These are phyloP conservation scores for Urocynchramus pylzowi DNA, from an alignment of 2,113 vertebrate genomes.

Conservation along the genomic window DNA sequence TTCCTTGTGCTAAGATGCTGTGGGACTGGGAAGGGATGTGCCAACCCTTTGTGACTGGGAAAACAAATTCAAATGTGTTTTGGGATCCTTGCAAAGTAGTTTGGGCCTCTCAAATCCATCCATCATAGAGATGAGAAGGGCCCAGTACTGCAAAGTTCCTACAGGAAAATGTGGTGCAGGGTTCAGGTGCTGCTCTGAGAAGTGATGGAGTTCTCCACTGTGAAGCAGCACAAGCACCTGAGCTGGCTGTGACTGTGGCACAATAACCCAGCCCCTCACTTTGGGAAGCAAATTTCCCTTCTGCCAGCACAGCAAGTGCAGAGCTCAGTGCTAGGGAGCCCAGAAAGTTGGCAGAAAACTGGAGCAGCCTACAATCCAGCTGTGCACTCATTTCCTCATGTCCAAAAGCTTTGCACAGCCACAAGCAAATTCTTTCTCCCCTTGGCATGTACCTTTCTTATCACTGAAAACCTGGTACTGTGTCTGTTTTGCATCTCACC, in stretches of 20 bases:
- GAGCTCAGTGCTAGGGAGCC: background rate
- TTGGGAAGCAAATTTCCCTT: background rate
- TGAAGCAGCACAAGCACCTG: background rate
- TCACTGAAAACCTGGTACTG: fast-evolving
- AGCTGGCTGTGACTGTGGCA: background rate
- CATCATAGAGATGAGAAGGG: background rate
- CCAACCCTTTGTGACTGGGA: background rate
- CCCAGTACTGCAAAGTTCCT: background rate
- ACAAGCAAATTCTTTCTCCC: background rate
- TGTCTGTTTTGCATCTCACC: background rate
- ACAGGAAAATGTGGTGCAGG: background rate
- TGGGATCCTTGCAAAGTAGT: background rate
- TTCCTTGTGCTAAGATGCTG: background rate
- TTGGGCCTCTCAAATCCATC: background rate
- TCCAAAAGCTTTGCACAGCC: background rate
- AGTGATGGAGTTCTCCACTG: background rate
- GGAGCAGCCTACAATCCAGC: background rate
- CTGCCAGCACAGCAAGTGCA: background rate
- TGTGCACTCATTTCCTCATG: background rate
- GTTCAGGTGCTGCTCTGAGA: background rate
- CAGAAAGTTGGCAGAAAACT: background rate
- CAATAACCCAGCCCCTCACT: background rate
- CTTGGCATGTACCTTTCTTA: background rate
- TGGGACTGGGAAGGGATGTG: background rate
- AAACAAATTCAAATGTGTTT: background rate